phyloP scores from a whole-genome alignment of 2,888 invertebrate genomes.

The Tiliacea citrago region DNA sequence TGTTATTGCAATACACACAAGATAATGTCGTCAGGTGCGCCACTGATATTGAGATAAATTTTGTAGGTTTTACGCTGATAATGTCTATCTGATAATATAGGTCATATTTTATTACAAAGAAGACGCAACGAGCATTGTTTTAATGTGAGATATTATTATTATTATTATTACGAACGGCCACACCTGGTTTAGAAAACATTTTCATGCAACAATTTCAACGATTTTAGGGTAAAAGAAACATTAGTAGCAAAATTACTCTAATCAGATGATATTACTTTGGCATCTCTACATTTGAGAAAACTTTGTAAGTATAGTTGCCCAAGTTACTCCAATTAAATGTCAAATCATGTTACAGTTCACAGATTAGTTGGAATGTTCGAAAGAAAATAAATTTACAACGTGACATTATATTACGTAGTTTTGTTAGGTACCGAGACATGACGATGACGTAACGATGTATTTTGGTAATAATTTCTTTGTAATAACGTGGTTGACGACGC shows the following conservation, averaged over 20 bases:
- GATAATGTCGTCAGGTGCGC: constrained; percentile 64
- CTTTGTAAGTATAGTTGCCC: background rate
- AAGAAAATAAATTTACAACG: constrained; percentile 22
- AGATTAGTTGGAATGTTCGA: constrained; percentile 24
- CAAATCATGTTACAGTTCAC: constrained; percentile 29
- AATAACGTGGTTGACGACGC: constrained; percentile 33
- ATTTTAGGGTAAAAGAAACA: constrained; percentile 3
- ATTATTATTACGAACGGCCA: constrained; percentile 13
- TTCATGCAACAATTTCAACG: background rate
- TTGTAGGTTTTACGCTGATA: constrained; percentile 57
- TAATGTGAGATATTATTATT: too few relatives aligned
- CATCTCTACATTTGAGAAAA: constrained; percentile 9
- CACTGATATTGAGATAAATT: constrained; percentile 64
- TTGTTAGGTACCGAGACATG: constrained; percentile 22
- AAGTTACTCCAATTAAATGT: constrained; percentile 17
- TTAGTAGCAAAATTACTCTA: constrained; percentile 3
- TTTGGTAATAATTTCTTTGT: constrained; percentile 52
- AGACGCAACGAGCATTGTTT: constrained; percentile 29
- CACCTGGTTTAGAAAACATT: background rate
- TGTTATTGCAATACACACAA: constrained; percentile 54
- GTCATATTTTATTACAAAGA: constrained; percentile 41
- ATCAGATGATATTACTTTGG: background rate
- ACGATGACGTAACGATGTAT: constrained; percentile 60
- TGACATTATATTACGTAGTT: constrained; percentile 52
- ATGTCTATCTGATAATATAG: constrained; percentile 54